Evolutionary conservation across 2,113 vertebrate species (phyloP), one percentile per base, ranked within the genome.

Genomic region (Xenopus laevis): DNA sequence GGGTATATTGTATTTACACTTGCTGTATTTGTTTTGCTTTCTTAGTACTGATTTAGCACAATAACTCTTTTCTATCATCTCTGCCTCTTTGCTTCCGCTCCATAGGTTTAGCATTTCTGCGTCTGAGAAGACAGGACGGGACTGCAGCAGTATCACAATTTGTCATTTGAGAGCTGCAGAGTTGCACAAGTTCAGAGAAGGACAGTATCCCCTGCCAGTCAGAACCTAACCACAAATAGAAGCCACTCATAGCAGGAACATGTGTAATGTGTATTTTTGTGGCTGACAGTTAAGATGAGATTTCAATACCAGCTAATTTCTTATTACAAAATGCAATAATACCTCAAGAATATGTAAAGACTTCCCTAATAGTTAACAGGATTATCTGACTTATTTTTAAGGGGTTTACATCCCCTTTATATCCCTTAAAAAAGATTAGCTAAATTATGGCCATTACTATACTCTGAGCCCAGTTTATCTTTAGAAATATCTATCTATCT

Each of bases 31-130:
- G 65, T 79, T 80, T 82, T 79, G 59, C 46, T 52, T 75, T 57
- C 67, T 78, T 50, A 33, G 0, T 79, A 82, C 82, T 86, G 85
- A 87, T 79, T 65, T 79, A 82, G 77, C 78, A 79, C 78, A 78
- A 81, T 77, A 53, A 0, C 72, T 79, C 70, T 45, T 81, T 74
- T 68, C 45, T 6, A 65, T 45, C 30, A 61, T 71, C 71, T 79
- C 62, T 52, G 50, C 71, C 2, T 55, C 47, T 80, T 61, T 13
- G 23, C 61, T 68, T 62, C 30, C 30, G 44, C 7, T 3, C 79
- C 67, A 65, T 74, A 68, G 79, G 82, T 74, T 74, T 82, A 78
- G 80, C 70, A 71, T 10, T 79, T 80, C 82, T 59, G 71, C 72
- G 72, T 65, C 76, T 72, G 7, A 72, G 77, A 71, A 20, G 59